A percentile compares a stretch with the other conserved stretches of the same genome.
phyloP scores from a whole-genome alignment of 2,797 vertebrate species.

The Threskiornis aethiopicus region DNA sequence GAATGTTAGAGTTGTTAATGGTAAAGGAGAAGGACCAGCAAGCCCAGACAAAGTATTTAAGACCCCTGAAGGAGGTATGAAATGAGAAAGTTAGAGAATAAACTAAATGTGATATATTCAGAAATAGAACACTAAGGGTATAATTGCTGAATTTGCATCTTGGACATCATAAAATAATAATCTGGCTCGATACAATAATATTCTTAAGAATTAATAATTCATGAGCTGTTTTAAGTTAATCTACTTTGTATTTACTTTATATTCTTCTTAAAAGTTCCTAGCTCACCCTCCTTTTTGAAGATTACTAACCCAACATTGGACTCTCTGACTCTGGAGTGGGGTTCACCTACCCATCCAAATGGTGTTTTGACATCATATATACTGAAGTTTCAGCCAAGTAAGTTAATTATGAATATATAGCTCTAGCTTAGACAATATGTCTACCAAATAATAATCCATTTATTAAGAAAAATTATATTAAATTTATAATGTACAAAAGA shows the following conservation, averaged over 20 bases:
- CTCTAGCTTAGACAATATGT: background rate
- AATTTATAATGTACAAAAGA: background rate
- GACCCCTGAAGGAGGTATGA: constrained; percentile 93
- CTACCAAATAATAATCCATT: background rate
- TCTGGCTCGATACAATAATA: background rate
- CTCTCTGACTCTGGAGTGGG: constrained; percentile 92
- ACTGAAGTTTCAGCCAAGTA: constrained; percentile 93
- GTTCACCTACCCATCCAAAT: constrained; percentile 86
- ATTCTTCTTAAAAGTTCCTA: constrained; percentile 83
- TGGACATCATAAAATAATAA: background rate
- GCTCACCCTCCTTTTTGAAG: constrained; percentile 83
- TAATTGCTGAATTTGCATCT: background rate
- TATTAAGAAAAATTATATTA: background rate
- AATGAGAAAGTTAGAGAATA: background rate
- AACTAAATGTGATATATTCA: background rate
- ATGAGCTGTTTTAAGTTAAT: background rate
- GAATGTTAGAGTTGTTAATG: constrained; percentile 88
- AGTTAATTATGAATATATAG: constrained; percentile 60
- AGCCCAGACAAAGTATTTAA: constrained; percentile 82
- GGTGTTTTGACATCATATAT: constrained; percentile 90
- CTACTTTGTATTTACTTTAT: background rate
- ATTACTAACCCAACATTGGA: constrained; percentile 85
- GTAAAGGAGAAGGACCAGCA: constrained; percentile 90
- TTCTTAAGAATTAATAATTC: background rate
- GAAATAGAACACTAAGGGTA: background rate